Conservation (phyloP, 2,113 vertebrate species). For the Passer montanus region DNA sequence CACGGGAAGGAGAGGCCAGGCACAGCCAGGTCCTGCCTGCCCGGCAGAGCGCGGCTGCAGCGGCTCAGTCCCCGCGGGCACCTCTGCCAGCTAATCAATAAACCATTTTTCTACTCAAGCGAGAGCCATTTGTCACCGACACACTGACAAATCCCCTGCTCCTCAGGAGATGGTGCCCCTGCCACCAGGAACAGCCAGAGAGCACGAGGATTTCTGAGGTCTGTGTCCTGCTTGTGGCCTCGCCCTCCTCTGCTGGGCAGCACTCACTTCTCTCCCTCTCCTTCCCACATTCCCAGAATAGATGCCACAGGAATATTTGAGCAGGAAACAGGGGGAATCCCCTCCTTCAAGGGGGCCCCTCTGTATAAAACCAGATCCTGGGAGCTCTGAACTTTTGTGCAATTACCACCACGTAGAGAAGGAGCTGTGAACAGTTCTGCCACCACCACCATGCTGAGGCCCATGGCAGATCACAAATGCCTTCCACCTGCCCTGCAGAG, state of each 20-base stretch:
- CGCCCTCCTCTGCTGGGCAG: background rate
- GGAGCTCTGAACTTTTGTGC: background rate
- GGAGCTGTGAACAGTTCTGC: background rate
- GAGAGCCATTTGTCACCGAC: background rate
- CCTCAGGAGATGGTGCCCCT: background rate
- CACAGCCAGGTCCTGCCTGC: background rate
- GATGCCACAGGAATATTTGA: background rate
- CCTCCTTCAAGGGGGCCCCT: background rate
- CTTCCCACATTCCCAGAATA: background rate
- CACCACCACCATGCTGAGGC: fast-evolving
- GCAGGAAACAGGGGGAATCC: background rate
- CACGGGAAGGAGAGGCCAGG: fast-evolving
- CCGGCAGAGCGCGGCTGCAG: background rate
- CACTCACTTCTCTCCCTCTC: background rate
- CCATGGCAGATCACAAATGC: background rate
- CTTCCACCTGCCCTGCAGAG: background rate
- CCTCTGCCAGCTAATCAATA: conserved; percentile 30
- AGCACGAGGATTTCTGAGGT: background rate
- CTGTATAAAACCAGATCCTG: no score
- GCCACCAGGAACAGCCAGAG: fast-evolving
- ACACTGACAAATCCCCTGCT: background rate
- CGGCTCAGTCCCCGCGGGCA: fast-evolving
- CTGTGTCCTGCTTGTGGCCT: fast-evolving
- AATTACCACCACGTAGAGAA: background rate
- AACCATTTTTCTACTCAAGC: background rate